These are phyloP conservation scores for Anoplophora glabripennis DNA, from an alignment of 1,140 invertebrate species.

Conservation along the genomic window DNA sequence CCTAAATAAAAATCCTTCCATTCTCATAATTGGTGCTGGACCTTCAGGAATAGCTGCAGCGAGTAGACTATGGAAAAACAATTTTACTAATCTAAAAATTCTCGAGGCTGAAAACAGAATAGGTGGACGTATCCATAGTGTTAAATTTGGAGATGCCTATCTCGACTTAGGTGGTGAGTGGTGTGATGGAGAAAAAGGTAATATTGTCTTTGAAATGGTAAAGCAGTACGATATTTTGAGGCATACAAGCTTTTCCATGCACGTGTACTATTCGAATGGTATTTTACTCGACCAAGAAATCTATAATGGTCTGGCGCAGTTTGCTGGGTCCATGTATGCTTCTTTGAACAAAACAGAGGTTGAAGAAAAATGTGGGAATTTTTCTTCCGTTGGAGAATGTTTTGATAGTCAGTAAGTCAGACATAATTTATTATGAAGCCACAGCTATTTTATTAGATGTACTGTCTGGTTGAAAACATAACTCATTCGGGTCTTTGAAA, in stretches of 20 bases:
- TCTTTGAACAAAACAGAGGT: background rate
- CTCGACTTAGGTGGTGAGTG: conserved; percentile 82
- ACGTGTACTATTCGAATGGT: background rate
- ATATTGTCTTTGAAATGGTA: conserved; percentile 60
- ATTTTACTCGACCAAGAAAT: background rate
- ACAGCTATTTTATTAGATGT: too few species aligned
- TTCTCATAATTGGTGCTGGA: conserved; percentile 58
- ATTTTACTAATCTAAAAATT: conserved; percentile 54
- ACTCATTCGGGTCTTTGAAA: too few species aligned
- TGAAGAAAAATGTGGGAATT: background rate
- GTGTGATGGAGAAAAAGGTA: conserved; percentile 74
- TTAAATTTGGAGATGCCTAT: conserved; percentile 56
- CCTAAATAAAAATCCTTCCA: too few species aligned
- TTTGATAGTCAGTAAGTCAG: background rate
- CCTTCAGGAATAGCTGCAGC: conserved; percentile 59
- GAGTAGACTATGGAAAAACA: conserved; percentile 52
- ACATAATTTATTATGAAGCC: too few species aligned
- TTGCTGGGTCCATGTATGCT: background rate
- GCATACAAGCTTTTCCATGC: conserved; percentile 40
- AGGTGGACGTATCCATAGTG: conserved; percentile 60
- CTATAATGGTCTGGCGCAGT: background rate
- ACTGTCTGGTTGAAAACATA: too few species aligned
- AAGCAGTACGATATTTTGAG: conserved; percentile 50
- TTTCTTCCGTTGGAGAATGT: background rate
- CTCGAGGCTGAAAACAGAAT: conserved; percentile 71